These are phyloP conservation scores for Catharus ustulatus DNA, from an alignment of 2,797 vertebrate species.

Conservation along the genomic window DNA sequence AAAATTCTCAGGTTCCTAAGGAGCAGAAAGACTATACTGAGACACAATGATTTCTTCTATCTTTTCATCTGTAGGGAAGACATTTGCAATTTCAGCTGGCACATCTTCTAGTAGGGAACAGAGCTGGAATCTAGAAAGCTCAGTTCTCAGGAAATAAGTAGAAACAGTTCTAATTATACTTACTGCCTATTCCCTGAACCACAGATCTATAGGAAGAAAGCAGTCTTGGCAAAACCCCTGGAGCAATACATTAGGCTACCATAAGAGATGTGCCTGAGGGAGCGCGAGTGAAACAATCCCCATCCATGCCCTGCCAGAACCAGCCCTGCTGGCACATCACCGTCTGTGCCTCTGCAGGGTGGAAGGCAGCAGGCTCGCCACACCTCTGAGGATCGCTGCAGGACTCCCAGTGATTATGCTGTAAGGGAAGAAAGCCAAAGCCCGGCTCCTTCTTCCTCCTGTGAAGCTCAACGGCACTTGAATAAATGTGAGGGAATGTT, in stretches of 20 bases:
- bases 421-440: background rate
- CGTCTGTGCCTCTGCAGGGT: rapidly evolving
- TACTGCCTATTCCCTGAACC: background rate
- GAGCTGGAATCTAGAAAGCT: background rate
- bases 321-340: rapidly evolving
- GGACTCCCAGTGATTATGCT: background rate
- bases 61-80: background rate
- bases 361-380: background rate
- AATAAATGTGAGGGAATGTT: background rate
- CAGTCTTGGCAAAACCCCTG: background rate
- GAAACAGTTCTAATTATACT: background rate
- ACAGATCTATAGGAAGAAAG: background rate
- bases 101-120: background rate
- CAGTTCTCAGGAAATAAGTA: background rate
- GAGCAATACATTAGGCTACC: background rate
- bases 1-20: background rate
- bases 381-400: background rate
- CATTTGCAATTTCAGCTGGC: background rate
- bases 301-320: background rate
- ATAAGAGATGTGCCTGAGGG: background rate
- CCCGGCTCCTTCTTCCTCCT: background rate
- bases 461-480: background rate
- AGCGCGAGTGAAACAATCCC: background rate
- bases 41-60: background rate
- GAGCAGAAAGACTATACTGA: background rate